Base-by-base conservation (phyloP, 2,113 vertebrate species). In the Perca schrenkii region DNA sequence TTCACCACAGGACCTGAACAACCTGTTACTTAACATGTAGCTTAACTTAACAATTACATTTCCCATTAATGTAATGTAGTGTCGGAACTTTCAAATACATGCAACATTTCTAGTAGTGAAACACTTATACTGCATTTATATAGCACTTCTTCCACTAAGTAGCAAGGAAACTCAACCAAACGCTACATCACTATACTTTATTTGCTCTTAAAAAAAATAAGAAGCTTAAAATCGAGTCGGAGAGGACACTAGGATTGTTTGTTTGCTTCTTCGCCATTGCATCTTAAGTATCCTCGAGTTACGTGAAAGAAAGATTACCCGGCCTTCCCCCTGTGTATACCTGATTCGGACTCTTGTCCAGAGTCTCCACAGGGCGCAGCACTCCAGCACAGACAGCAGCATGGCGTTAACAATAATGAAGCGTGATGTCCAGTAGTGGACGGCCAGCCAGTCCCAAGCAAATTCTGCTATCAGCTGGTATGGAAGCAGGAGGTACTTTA, bases 381-480 rank as follows among this genome's bases (percentile, higher is more conserved):
- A 93, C 52, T 99, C 98, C 92, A 97, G 92, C 82, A 97, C 94
- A 0, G 97, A 97, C 8, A 98, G 96, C 63, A 99, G 85, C 95
- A 97, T 95, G 83, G 98, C 95, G 22, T 99, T 97, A 28, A 98
- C 96, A 4, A 98, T 98, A 74, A 98, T 96, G 88, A 99, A 97
- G 63, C 97, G 96, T 2, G 98, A 98, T 0, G 97, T 99, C 98
- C 98, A 99, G 90, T 98, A 99, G 79, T 99, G 97, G 63, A 97
- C 94, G 1, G 97, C 95, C 74, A 99, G 88, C 98, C 97, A 99
- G 89, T 97, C 96, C 97, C 97, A 98, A 0, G 98, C 97, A 91
- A 99, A 98, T 86, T 97, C 97, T n/a, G 97, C 97, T 21, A 99
- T 95, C 87, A 99, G 90, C 91, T 98, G 97, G 92, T 99, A 98